phyloP scores from a whole-genome alignment of 2,113 vertebrate genomes.

The Ondatra zibethicus region DNA sequence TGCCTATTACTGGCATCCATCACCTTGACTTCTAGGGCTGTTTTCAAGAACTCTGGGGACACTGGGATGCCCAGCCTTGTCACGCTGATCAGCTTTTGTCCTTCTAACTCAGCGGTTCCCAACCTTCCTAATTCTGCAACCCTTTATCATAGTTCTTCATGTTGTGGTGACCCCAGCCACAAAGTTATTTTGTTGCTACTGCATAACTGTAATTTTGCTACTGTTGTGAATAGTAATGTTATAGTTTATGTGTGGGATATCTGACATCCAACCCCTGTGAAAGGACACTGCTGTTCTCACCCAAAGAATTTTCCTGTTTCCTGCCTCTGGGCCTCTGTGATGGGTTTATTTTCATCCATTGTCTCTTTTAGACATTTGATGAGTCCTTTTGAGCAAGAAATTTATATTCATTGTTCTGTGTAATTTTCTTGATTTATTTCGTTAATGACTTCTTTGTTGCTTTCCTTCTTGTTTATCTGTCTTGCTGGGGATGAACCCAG shows the following conservation, averaged over 20 bases:
- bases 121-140: background rate
- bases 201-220: background rate
- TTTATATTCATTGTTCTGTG: background rate
- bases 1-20: background rate
- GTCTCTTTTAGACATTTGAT: too few relatives aligned
- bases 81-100: background rate
- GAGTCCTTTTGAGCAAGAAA: background rate
- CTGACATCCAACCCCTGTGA: background rate
- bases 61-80: background rate
- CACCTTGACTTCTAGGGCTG: background rate
- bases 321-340: background rate
- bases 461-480: background rate
- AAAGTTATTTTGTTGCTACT: background rate
- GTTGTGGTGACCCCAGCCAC: background rate
- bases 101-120: background rate
- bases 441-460: background rate
- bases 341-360: background rate
- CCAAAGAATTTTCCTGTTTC: background rate
- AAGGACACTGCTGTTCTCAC: background rate
- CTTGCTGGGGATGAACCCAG: background rate
- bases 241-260: background rate
- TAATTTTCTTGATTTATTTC: constrained; percentile 14
- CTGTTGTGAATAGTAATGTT: background rate
- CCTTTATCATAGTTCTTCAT: background rate
- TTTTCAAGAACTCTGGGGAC: background rate